Evolutionary conservation across 2,888 invertebrate species (phyloP).

Genomic region (Heteromyza rotundicornis): DNA sequence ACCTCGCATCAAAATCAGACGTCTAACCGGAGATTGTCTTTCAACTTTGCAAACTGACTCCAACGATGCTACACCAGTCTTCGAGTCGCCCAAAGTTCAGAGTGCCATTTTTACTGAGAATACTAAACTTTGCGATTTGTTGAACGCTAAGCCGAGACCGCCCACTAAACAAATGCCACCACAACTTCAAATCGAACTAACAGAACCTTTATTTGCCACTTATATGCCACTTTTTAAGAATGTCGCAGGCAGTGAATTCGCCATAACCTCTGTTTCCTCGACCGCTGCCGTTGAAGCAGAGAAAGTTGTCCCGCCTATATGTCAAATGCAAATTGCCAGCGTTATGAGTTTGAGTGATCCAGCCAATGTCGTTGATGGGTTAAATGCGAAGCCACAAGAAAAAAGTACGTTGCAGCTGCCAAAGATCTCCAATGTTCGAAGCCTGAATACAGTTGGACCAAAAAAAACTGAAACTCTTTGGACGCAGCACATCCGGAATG

Average conservation of each 20-base stretch:
- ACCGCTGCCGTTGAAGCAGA: conserved; percentile 5
- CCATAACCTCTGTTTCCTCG: conserved; percentile 38
- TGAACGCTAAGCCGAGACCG: conserved; percentile 31
- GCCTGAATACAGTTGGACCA: conserved; percentile 20
- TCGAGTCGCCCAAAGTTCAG: background rate
- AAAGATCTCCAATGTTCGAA: conserved; percentile 35
- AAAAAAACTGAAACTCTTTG: conserved; percentile 19
- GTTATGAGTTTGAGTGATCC: conserved; percentile 31
- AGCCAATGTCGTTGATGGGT: background rate
- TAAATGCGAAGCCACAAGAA: background rate
- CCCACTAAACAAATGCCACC: conserved; percentile 30
- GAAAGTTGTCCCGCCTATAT: conserved; percentile 16
- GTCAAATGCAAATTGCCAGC: conserved; percentile 32
- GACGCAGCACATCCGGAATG: conserved; percentile 30
- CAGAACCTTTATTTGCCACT: conserved; percentile 21
- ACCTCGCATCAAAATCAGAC: conserved; percentile 27
- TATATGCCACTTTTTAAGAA: conserved; percentile 29
- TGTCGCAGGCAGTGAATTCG: conserved; percentile 33
- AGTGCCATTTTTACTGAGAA: conserved; percentile 12
- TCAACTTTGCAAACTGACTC: background rate
- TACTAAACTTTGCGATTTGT: conserved; percentile 32
- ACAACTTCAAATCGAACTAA: conserved; percentile 29
- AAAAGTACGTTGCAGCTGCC: conserved; percentile 23
- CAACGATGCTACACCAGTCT: background rate
- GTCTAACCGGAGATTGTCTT: conserved; percentile 48